Conservation (phyloP, 2,797 vertebrate species). For the Halcyon smyrnensis region DNA sequence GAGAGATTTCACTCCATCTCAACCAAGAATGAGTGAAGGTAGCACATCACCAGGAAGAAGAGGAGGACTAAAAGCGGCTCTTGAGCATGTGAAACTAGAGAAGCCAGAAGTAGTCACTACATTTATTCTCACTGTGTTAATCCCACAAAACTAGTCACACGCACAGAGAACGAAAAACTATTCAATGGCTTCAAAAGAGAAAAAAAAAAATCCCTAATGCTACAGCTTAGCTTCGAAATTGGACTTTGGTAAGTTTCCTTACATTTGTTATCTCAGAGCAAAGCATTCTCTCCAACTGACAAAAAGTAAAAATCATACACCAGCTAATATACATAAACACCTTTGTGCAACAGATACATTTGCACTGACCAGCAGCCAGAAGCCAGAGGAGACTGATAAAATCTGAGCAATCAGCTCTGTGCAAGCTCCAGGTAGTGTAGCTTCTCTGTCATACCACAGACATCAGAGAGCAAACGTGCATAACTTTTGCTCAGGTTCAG, state of each 20-base stretch:
- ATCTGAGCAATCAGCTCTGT: neutral
- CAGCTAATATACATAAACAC: neutral
- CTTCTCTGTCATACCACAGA: neutral
- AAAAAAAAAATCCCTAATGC: neutral
- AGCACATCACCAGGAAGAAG: neutral
- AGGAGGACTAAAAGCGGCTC: neutral
- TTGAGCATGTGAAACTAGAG: neutral
- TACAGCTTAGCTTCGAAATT: neutral
- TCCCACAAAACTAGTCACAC: neutral
- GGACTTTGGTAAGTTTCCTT: neutral
- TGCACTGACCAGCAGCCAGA: neutral
- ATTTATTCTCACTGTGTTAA: neutral
- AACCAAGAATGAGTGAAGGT: neutral
- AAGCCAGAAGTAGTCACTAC: neutral
- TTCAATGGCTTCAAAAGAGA: neutral
- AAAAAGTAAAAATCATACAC: neutral
- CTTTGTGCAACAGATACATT: neutral
- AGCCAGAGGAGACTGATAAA: neutral
- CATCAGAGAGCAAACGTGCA: accelerated
- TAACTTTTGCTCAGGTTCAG: neutral
- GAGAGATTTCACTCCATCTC: neutral
- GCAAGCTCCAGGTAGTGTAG: neutral
- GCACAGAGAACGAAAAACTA: neutral
- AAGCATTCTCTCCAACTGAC: neutral
- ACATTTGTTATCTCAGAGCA: neutral